Conservation (phyloP, 2,888 invertebrate species). For the Euplagia quadripunctaria region DNA sequence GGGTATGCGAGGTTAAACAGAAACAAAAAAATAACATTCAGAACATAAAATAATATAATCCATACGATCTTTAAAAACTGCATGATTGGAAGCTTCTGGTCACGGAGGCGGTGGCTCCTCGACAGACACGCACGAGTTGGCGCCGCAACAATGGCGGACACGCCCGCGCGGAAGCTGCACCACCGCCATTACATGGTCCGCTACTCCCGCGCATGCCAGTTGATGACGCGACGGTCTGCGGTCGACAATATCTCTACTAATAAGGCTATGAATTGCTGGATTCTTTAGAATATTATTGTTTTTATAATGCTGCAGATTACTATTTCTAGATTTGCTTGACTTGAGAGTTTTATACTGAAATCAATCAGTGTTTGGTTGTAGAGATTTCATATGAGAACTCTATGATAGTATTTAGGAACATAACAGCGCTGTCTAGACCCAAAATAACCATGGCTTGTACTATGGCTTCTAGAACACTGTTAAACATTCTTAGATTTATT, state of each 20-base stretch:
- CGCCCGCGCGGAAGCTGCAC: slow-evolving; percentile 78
- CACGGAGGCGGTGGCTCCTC: slow-evolving; percentile 24
- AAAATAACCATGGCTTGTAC: too few relatives aligned
- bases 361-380: background rate
- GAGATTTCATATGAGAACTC: too few relatives aligned
- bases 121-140: slow-evolving; percentile 69
- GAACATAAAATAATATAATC: background rate
- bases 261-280: slow-evolving; percentile 11
- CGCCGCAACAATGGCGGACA: slow-evolving; percentile 68
- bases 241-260: slow-evolving; percentile 25
- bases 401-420: too few relatives aligned
- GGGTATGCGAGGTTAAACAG: too few relatives aligned
- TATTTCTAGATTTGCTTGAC: background rate
- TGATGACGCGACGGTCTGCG: background rate
- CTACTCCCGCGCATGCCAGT: slow-evolving; percentile 54
- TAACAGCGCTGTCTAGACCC: too few relatives aligned
- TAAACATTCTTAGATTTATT: too few relatives aligned
- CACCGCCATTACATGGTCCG: slow-evolving; percentile 74
- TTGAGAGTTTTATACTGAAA: background rate
- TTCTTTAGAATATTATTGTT: background rate
- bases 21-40: background rate
- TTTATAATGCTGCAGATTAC: too few relatives aligned
- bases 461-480: too few relatives aligned
- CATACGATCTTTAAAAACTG: slow-evolving; percentile 26
- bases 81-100: slow-evolving; percentile 41